Percentiles rank a stretch among this genome's conserved stretches.
These are phyloP conservation scores for Podarcis cretensis DNA, from an alignment of 2,113 vertebrate species.

Conservation along the genomic window DNA sequence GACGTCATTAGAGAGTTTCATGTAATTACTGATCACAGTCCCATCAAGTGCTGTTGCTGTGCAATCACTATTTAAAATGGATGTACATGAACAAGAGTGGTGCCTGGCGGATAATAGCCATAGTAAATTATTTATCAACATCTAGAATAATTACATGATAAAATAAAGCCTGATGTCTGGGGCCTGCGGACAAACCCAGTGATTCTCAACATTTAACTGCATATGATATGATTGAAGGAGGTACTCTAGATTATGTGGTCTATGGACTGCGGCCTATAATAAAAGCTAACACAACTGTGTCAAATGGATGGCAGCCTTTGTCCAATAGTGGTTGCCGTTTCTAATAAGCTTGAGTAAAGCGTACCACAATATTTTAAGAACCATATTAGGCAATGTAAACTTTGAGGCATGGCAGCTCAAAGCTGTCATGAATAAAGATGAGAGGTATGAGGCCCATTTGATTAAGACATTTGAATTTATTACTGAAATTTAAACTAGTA, in stretches of 20 bases:
- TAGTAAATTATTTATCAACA: constrained; percentile 11
- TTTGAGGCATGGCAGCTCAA: neutral
- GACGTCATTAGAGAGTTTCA: constrained; percentile 15
- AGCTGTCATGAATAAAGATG: constrained; percentile 6
- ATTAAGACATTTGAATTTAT: constrained; percentile 6
- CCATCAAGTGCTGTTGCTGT: constrained; percentile 14
- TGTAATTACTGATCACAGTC: neutral
- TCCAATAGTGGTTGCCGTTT: neutral
- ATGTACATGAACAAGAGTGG: neutral
- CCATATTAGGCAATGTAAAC: neutral
- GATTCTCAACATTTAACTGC: neutral
- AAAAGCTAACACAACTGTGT: neutral
- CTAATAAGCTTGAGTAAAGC: neutral
- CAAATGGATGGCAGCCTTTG: neutral
- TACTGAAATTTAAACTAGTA: neutral
- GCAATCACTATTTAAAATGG: constrained; percentile 12
- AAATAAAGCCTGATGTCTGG: constrained; percentile 4
- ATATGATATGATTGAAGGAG: constrained; percentile 3
- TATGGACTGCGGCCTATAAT: neutral
- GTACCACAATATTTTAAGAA: neutral
- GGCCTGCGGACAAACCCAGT: neutral
- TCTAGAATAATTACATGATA: constrained; percentile 13
- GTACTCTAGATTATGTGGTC: neutral
- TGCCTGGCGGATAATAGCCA: neutral
- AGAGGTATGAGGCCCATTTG: neutral